These are phyloP conservation scores for Drosophila subpulchrella DNA, from an alignment of 1,140 invertebrate species.

Conservation along the genomic window DNA sequence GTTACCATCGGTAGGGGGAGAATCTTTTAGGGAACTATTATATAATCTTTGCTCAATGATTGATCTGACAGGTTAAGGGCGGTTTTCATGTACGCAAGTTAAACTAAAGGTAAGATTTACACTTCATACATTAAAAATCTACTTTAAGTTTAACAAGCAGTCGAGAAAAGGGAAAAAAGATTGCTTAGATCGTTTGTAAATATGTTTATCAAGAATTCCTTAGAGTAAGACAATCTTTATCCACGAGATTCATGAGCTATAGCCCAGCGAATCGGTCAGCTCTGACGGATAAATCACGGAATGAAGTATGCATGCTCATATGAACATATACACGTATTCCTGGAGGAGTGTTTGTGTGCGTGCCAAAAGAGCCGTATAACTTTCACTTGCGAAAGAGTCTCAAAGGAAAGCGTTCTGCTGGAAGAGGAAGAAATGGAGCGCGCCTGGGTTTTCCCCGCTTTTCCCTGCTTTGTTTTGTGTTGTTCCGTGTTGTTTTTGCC, in stretches of 20 bases:
- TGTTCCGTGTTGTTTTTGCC: background rate
- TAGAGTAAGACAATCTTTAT: background rate
- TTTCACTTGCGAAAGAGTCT: slow-evolving; percentile 40
- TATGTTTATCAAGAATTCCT: background rate
- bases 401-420: slow-evolving; percentile 8
- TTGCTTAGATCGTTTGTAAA: no score
- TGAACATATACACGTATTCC: slow-evolving; percentile 7
- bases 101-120: no score
- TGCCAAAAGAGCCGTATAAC: slow-evolving; percentile 43
- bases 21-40: no score
- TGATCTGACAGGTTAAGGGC: no score
- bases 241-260: background rate
- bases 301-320: slow-evolving; percentile 25
- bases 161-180: no score
- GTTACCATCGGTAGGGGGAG: no score
- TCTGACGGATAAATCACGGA: slow-evolving; percentile 20
- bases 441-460: slow-evolving; percentile 63
- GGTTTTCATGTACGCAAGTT: no score
- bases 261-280: slow-evolving; percentile 7
- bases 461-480: slow-evolving; percentile 12
- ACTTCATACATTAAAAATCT: no score
- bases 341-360: slow-evolving; percentile 21
- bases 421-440: slow-evolving; percentile 20
- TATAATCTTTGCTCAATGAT: no score
- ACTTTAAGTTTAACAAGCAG: no score